Evolutionary conservation across 2,113 vertebrate genomes (phyloP).

Genomic region (Fukomys damarensis): DNA sequence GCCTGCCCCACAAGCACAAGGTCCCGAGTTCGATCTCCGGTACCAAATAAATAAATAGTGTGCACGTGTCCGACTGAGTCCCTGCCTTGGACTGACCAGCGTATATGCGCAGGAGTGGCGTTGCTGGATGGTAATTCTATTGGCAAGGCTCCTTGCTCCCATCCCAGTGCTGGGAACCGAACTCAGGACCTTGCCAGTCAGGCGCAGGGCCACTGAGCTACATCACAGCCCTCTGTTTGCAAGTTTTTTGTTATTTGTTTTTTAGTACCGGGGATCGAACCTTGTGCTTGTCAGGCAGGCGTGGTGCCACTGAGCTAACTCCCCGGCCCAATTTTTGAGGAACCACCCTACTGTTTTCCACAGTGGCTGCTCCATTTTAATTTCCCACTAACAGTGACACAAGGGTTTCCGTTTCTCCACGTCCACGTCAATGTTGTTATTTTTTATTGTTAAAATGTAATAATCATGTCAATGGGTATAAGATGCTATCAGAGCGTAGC

Average conservation of each 20-base stretch:
- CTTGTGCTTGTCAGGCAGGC: too few relatives aligned
- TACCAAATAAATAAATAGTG: too few relatives aligned
- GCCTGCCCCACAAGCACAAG: too few relatives aligned
- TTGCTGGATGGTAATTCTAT: too few relatives aligned
- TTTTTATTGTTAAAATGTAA: not conserved
- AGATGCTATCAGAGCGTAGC: not conserved
- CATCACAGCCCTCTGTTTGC: too few relatives aligned
- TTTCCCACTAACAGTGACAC: not conserved
- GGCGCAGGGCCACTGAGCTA: too few relatives aligned
- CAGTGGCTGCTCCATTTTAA: fast-evolving
- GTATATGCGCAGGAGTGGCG: not conserved
- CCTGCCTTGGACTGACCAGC: not conserved
- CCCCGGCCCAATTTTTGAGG: not conserved
- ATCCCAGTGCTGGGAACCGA: too few relatives aligned
- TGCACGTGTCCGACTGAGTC: fast-evolving
- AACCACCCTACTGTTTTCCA: not conserved
- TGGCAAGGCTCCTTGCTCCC: not conserved
- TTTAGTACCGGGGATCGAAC: too few relatives aligned
- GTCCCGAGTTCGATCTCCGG: too few relatives aligned
- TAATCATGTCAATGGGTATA: not conserved
- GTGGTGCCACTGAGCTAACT: too few relatives aligned
- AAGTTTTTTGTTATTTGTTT: too few relatives aligned
- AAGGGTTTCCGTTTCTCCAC: not conserved
- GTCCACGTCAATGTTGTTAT: not conserved
- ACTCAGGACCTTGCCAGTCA: too few relatives aligned